phyloP scores from a whole-genome alignment of 1,140 invertebrate species.

The Diuraphis noxia region DNA sequence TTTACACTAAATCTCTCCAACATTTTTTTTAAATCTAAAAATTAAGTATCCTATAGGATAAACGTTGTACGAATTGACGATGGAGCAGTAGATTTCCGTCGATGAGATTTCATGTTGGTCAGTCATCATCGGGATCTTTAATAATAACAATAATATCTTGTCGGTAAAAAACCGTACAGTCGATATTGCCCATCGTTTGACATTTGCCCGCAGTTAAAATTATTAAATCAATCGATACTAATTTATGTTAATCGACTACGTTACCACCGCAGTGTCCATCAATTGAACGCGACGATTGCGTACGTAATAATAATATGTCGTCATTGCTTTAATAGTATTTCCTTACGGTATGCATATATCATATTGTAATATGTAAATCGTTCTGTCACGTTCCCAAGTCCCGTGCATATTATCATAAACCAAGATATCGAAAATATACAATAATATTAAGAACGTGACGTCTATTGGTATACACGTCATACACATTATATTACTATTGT shows the following conservation, averaged over 20 bases:
- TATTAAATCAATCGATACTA: background rate
- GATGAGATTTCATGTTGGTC: background rate
- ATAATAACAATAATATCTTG: background rate
- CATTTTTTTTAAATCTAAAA: background rate
- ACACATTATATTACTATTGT: background rate
- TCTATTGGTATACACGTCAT: background rate
- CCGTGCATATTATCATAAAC: background rate
- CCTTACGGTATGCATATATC: background rate
- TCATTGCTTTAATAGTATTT: background rate
- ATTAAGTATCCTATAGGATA: too few relatives aligned
- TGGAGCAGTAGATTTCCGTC: too few relatives aligned
- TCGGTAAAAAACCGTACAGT: background rate
- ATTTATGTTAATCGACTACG: background rate
- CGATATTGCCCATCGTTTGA: background rate
- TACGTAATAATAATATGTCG: background rate
- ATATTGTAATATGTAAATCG: background rate
- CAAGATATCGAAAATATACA: background rate
- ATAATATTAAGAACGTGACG: background rate
- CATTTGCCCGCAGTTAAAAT: background rate
- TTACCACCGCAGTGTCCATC: background rate
- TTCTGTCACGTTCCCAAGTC: background rate
- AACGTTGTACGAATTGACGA: too few relatives aligned
- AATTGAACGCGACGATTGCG: background rate
- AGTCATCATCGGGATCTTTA: background rate
- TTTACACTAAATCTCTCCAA: background rate